Percentiles rank a stretch among this genome's conserved stretches.
These are phyloP conservation scores for Limnephilus lunatus DNA, from an alignment of 2,888 invertebrate genomes.

Conservation along the genomic window DNA sequence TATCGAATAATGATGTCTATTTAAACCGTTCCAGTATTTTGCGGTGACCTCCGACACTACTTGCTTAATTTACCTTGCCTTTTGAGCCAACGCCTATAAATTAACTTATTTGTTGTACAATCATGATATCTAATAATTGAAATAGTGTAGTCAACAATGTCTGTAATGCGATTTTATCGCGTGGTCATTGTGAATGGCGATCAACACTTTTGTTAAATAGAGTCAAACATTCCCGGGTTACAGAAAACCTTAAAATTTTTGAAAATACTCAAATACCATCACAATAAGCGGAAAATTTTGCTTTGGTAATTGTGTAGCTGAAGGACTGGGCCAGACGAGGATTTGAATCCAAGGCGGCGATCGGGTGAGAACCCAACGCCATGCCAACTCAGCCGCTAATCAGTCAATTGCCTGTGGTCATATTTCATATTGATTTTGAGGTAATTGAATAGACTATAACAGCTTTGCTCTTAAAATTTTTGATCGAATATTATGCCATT, in stretches of 20 bases:
- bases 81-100: background rate
- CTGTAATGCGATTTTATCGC: background rate
- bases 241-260: too few relatives aligned
- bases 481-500: too few relatives aligned
- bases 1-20: background rate
- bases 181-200: background rate
- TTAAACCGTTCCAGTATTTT: background rate
- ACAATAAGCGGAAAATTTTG: too few relatives aligned
- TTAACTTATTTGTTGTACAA: background rate
- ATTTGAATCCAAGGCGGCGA: too few relatives aligned
- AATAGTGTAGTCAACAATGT: background rate
- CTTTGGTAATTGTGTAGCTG: too few relatives aligned
- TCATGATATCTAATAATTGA: constrained; percentile 2
- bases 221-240: too few relatives aligned
- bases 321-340: too few relatives aligned
- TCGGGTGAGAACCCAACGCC: too few relatives aligned
- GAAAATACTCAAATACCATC: too few relatives aligned
- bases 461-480: background rate
- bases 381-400: too few relatives aligned
- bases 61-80: background rate
- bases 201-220: background rate
- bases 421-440: background rate
- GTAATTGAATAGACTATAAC: background rate
- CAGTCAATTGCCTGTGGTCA: too few relatives aligned
- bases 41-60: background rate